phyloP scores from a whole-genome alignment of 2,888 invertebrate species.

The Ditula angustiorana region DNA sequence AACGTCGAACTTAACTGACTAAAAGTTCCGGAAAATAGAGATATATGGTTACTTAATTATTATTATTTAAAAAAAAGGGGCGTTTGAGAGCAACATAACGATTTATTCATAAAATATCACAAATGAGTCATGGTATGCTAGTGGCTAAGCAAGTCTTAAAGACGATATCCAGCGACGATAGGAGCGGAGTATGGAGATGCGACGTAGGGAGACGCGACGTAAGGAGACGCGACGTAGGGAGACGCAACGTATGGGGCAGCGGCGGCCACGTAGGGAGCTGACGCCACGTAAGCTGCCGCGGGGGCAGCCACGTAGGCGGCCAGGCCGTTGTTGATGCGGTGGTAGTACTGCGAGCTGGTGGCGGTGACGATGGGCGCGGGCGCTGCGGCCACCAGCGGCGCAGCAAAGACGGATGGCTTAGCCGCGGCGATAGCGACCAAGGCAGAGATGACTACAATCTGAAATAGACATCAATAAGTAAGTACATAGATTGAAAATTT shows the following conservation, averaged over 20 bases:
- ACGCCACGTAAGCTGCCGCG: conserved; percentile 42
- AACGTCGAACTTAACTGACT: too few species aligned
- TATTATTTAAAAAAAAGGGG: neutral
- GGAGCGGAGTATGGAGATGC: conserved; percentile 43
- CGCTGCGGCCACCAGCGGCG: conserved; percentile 64
- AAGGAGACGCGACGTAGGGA: conserved; percentile 49
- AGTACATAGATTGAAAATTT: too few species aligned
- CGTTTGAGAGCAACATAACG: conserved; percentile 9
- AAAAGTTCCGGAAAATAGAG: too few species aligned
- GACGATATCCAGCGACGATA: conserved; percentile 52
- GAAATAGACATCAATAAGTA: conserved; percentile 43
- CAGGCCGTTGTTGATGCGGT: conserved; percentile 86
- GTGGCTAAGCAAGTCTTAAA: conserved; percentile 18
- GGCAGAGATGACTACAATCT: conserved; percentile 70
- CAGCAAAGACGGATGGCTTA: conserved; percentile 61
- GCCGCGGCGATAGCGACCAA: conserved; percentile 70
- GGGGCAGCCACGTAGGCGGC: conserved; percentile 72
- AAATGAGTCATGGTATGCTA: conserved; percentile 25
- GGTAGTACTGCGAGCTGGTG: conserved; percentile 88
- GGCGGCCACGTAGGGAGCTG: conserved; percentile 50
- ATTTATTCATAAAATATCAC: conserved; percentile 34
- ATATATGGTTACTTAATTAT: too few species aligned
- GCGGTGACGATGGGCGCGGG: conserved; percentile 86
- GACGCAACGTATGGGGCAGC: conserved; percentile 60
- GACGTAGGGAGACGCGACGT: conserved; percentile 56